Evolutionary conservation across 2,888 invertebrate genomes (phyloP).

Genomic region (Nomada lathburiana): DNA sequence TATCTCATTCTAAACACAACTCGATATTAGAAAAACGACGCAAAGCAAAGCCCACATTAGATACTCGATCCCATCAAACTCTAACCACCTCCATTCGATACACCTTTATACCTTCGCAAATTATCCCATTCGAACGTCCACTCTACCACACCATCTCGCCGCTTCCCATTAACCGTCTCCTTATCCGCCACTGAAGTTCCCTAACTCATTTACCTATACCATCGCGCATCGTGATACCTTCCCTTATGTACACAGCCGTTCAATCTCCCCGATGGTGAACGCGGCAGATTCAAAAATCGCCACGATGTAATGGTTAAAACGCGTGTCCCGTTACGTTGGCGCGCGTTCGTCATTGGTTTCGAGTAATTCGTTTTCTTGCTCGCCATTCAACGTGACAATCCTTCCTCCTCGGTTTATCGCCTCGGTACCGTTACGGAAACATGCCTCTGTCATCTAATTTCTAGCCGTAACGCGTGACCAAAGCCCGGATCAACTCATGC

Average conservation of each 20-base stretch:
- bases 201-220: background rate
- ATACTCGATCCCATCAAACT: background rate
- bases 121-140: background rate
- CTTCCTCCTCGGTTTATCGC: slow-evolving; percentile 34
- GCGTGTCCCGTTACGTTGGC: slow-evolving; percentile 36
- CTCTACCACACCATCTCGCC: background rate
- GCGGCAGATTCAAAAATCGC: slow-evolving; percentile 9
- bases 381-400: slow-evolving; percentile 50
- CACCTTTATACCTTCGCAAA: background rate
- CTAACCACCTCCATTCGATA: background rate
- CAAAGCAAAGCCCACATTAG: too few relatives aligned
- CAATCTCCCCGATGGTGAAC: background rate
- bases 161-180: background rate
- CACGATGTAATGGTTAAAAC: background rate
- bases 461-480: slow-evolving; percentile 47
- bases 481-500: slow-evolving; percentile 24
- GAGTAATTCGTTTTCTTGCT: slow-evolving; percentile 51
- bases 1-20: too few relatives aligned
- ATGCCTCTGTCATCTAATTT: slow-evolving; percentile 56
- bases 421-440: slow-evolving; percentile 48
- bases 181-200: background rate
- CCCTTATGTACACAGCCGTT: background rate
- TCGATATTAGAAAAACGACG: too few relatives aligned
- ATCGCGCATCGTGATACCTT: background rate
- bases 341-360: slow-evolving; percentile 49